Evolutionary conservation across 2,113 vertebrate species (phyloP), one percentile per base, ranked within the genome.

Genomic region (Eubucco bourcierii): DNA sequence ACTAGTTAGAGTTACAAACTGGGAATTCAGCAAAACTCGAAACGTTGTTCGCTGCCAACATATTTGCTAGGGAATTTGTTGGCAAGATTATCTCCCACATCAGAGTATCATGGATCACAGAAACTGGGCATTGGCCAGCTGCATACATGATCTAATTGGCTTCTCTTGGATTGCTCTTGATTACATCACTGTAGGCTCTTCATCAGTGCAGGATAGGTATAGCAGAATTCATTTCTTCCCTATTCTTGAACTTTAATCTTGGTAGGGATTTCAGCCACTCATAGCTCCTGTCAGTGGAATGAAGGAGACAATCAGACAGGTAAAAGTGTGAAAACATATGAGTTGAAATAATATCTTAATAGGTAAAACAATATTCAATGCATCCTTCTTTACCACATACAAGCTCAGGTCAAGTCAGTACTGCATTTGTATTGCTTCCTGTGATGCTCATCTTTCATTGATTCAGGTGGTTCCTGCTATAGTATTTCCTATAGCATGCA

Each of bases 211-310:
- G 50, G 11, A 33, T 4, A 83, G 12, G 14, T 25, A 63, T 5
- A 75, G 25, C 44, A 55, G 33, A 84, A n/a, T 34, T 58, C 44
- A 80, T 12, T 29, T 74, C 27, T 86, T 86, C 34, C 10, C 12
- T 83, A 1, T n/a, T 37, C 10, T 25, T 72, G 7, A 0, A 0
- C 11, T 33, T 68, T 64, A 76, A 55, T 63, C 15, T 15, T 5
- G 1, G 15, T 9, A 72, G 59, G 15, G 19, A 85, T 47, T 23
- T 85, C 52, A 47, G 21, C 4, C 44, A 13, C 41, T 68, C 20
- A 25, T 5, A 78, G 24, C 3, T 11, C 8, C 37, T 0, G 0
- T 4, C 5, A 31, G 44, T 23, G 27, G 20, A 20, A 46, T 50
- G 8, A 11, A 72, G 27, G 20, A 88, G 19, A 55, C 5, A 72